phyloP scores from a whole-genome alignment of 2,797 vertebrate genomes.

The Acanthurus tractus region DNA sequence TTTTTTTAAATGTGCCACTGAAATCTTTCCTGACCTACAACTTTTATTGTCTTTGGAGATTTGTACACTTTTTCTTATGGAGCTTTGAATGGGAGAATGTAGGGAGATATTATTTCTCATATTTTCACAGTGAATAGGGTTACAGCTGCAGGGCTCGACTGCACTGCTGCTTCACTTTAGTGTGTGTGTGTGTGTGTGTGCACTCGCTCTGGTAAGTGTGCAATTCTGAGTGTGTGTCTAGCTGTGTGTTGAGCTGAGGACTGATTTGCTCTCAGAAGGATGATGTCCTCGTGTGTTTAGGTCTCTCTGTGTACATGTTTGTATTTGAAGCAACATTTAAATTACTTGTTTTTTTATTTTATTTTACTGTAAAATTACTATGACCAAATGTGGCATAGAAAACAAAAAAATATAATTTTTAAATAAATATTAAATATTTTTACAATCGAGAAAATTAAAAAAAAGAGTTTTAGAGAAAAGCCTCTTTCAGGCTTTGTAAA shows the following conservation, averaged over 20 bases:
- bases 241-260: slow-evolving; percentile 38
- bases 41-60: slow-evolving; percentile 24
- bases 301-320: no score
- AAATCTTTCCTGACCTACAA: slow-evolving; percentile 22
- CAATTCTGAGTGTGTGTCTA: no score
- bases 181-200: slow-evolving; percentile 48
- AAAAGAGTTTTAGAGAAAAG: no score
- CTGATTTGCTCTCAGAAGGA: slow-evolving; percentile 49
- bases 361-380: no score
- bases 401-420: no score
- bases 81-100: slow-evolving; percentile 51
- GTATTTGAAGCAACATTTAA: no score
- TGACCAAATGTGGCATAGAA: no score
- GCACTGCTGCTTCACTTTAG: slow-evolving; percentile 55
- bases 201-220: slow-evolving; percentile 6
- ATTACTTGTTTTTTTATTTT: no score
- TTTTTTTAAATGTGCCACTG: slow-evolving; percentile 26
- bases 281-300: background rate
- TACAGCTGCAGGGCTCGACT: slow-evolving; percentile 64
- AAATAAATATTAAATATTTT: no score
- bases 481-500: no score
- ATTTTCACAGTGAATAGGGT: slow-evolving; percentile 66
- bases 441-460: no score
- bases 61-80: slow-evolving; percentile 35
- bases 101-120: slow-evolving; percentile 50